Evolutionary conservation across 1,140 invertebrate genomes (phyloP).

Genomic region (Zophobas atratus): DNA sequence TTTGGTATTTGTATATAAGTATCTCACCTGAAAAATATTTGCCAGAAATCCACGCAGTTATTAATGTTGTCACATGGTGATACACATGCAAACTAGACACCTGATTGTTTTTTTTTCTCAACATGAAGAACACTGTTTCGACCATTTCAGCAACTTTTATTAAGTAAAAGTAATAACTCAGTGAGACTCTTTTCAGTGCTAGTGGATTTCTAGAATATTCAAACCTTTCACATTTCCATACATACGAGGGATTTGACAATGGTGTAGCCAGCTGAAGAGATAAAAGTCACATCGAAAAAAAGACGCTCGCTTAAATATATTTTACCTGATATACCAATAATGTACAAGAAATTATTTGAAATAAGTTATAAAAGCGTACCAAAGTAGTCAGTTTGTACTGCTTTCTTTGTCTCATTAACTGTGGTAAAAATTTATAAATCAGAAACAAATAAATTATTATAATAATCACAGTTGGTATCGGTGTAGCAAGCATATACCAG

Average conservation of each 20-base stretch:
- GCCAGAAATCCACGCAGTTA: neutral
- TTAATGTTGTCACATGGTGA: neutral
- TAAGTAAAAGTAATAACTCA: neutral
- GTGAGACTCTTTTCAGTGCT: neutral
- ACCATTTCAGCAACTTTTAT: slow-evolving; percentile 1
- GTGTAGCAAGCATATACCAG: neutral
- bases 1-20: neutral
- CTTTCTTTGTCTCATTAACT: slow-evolving; percentile 1
- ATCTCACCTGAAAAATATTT: neutral
- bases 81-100: neutral
- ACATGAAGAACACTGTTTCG: neutral
- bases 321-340: neutral
- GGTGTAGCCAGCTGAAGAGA: neutral
- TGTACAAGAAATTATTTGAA: neutral
- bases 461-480: neutral
- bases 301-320: neutral
- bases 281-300: neutral
- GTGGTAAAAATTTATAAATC: slow-evolving; percentile 7
- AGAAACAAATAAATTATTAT: slow-evolving; percentile 8
- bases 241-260: neutral
- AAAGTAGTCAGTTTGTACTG: slow-evolving; percentile 1
- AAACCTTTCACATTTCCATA: neutral
- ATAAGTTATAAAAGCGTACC: neutral
- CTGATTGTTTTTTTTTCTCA: slow-evolving; percentile 3
- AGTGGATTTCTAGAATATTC: neutral